Base-by-base conservation (phyloP, 2,797 vertebrate species). In the Poecilia wingei region DNA sequence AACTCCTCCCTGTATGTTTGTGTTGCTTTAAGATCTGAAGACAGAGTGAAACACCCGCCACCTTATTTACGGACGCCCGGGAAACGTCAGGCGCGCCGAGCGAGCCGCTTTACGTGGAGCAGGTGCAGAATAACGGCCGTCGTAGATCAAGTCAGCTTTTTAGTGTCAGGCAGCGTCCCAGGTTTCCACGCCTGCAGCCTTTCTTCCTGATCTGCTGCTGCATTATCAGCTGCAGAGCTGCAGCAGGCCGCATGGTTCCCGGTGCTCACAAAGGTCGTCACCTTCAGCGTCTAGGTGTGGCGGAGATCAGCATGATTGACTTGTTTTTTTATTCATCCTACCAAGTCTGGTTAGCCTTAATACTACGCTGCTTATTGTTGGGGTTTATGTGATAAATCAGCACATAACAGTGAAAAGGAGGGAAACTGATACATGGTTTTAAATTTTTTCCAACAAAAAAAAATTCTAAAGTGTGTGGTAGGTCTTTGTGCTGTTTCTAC, bases 141-240 rank as follows among this genome's bases (percentile, higher is more conserved):
- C 86, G 87, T 94, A 91, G 84, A 88, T 93, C 92, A 93, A 93
- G 89, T 89, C 87, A 86, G 88, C 89, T 91, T 89, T n/a, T 93
- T 90, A 90, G 86, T 87, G 79, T 84, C 88, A 86, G 91, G 87
- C 87, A 89, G 89, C 77, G 69, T 77, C 76, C 53, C 16, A 76
- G 90, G 79, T 85, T 88, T 81, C 82, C 75, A 22, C 41, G 78
- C 86, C 87, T 71, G 53, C 87, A 87, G 77, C 75, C 74, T 25
- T 0, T 3, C 31, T 28, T 10, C 18, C 69, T n/a, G 33, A 25
- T 75, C 81, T 81, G 78, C 81, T 81, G 79, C 81, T 84, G 82
- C 85, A 88, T 92, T 91, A 90, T 86, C 87, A 79, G 73, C 72
- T 45, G 55, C 74, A 36, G 80, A 84, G 86, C 84, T 43, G 70